A percentile compares a stretch with the other conserved stretches of the same genome.
phyloP scores from a whole-genome alignment of 2,113 vertebrate genomes.

The Symphodus melops region DNA sequence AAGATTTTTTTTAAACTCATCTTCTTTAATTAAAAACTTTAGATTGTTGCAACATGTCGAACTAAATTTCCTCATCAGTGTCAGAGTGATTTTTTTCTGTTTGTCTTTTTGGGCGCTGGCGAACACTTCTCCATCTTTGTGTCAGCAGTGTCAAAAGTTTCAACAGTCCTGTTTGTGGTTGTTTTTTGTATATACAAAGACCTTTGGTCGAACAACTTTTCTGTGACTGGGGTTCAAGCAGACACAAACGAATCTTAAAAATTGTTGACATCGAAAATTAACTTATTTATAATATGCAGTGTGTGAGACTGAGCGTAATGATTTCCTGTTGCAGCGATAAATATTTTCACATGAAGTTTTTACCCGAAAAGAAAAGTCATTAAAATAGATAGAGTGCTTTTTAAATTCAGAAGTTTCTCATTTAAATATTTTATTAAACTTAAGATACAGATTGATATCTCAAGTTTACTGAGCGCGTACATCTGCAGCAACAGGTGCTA shows the following conservation, averaged over 20 bases:
- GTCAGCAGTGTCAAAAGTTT: slow-evolving; percentile 39
- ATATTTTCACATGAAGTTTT: slow-evolving; percentile 4
- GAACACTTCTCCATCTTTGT: too few relatives aligned
- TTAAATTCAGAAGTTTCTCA: too few relatives aligned
- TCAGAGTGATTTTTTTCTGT: background rate
- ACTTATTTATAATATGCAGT: background rate
- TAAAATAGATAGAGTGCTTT: too few relatives aligned
- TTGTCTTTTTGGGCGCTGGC: background rate
- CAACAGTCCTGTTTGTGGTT: slow-evolving; percentile 28
- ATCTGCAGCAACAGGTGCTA: slow-evolving; percentile 71
- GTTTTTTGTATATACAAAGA: slow-evolving; percentile 17
- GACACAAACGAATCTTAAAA: slow-evolving; percentile 29
- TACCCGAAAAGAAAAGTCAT: background rate
- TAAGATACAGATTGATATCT: background rate
- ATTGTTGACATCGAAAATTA: background rate
- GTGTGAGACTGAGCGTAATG: slow-evolving; percentile 8
- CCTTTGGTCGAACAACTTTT: background rate
- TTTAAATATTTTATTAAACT: background rate
- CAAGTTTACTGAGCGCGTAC: slow-evolving; percentile 40
- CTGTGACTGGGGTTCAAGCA: slow-evolving; percentile 36
- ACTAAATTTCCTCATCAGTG: slow-evolving; percentile 18
- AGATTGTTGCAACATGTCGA: too few relatives aligned
- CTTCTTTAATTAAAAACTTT: too few relatives aligned
- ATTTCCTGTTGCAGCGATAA: slow-evolving; percentile 61
- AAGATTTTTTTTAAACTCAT: too few relatives aligned